Evolutionary conservation across 2,113 vertebrate genomes (phyloP), one percentile per base, ranked within the genome.

Genomic region (Butorides virescens): DNA sequence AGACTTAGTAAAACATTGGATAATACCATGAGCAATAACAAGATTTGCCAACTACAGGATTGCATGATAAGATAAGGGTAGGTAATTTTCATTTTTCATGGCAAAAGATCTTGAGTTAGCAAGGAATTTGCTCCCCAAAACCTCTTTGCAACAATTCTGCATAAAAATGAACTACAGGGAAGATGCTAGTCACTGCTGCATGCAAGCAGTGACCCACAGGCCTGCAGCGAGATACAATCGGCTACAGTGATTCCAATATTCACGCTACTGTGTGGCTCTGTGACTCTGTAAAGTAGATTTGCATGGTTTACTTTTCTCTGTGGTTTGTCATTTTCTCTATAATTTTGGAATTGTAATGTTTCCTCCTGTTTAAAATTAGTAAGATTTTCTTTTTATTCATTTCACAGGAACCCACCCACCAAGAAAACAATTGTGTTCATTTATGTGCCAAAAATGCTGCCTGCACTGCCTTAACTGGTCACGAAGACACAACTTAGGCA

Each of bases 21-120:
- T 81, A 96, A 95, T 83, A 92, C 42, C 87, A 73, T 21, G 21
- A 83, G 58, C 74, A 91, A 66, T 82, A 95, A 92, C 77, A 88
- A 75, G 62, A 88, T 90, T 83, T 80, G 32, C 17, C 85, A 93
- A 71, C 84, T 94, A 83, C 10, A 86, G 63, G 50, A 92, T 25
- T 78, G 78, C 37, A 59, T 53, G 34, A 20, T 81, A 93, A 95
- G 82, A 73, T 90, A 88, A 94, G 17, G 12, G 52, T 42, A 94
- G 23, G 29, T 47, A 90, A 94, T 88, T 88, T 79, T 88, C 67
- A 90, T 92, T 93, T 89, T 75, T 89, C 73, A 71, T 30, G 78
- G 70, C 67, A 95, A 85, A 94, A 92, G 53, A 92, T 63, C 80
- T 75, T 65, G 71, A 91, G n/a, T 79, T 63, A 95, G 70, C 53